Evolutionary conservation across 2,113 vertebrate genomes (phyloP).

Genomic region (Oreocharis arfaki): DNA sequence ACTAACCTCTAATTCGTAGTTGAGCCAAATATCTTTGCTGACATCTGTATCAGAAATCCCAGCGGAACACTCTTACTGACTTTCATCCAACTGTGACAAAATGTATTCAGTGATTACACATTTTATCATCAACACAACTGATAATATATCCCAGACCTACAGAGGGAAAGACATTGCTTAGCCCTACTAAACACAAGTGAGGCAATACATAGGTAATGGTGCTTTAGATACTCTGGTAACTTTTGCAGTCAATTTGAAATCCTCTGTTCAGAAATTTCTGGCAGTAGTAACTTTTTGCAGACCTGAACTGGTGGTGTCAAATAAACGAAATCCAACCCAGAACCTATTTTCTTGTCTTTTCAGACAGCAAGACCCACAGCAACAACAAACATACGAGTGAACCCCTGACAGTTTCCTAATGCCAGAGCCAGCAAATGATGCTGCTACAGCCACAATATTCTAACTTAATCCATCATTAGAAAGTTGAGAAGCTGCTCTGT

Average conservation of each 20-base stretch:
- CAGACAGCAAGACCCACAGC: background rate
- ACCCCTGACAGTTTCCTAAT: background rate
- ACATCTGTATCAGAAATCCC: conserved; percentile 56
- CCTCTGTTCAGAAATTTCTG: background rate
- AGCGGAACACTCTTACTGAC: background rate
- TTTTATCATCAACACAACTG: conserved; percentile 29
- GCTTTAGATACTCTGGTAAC: background rate
- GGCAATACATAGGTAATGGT: background rate
- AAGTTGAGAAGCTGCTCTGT: background rate
- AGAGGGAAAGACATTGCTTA: background rate
- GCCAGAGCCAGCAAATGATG: background rate
- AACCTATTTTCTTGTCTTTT: background rate
- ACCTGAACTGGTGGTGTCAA: background rate
- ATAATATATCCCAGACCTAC: background rate
- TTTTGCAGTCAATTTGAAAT: background rate
- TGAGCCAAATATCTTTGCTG: conserved; percentile 52
- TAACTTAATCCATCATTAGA: background rate
- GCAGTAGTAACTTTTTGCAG: background rate
- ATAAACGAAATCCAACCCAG: background rate
- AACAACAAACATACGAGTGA: background rate
- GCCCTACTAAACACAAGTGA: background rate
- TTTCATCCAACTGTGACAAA: conserved; percentile 59
- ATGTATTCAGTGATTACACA: conserved; percentile 46
- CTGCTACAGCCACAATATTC: background rate
- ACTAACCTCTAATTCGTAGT: conserved; percentile 29